Evolutionary conservation across 2,888 invertebrate genomes (phyloP).

Genomic region (Epicampocera succincta): DNA sequence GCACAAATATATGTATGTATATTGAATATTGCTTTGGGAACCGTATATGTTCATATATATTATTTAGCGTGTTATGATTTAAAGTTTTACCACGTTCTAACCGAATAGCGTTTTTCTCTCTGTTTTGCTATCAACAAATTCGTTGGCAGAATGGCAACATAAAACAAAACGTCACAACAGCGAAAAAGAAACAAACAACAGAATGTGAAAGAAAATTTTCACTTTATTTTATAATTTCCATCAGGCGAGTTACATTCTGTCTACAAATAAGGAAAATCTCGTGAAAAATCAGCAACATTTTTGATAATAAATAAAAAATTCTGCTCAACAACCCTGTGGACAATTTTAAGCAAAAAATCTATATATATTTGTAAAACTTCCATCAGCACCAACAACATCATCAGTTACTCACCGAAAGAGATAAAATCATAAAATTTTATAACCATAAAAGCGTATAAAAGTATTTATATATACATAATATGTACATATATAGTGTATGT

Average conservation of each 20-base stretch:
- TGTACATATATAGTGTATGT: neutral
- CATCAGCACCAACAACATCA: constrained; percentile 1
- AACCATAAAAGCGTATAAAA: constrained; percentile 31
- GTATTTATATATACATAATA: neutral
- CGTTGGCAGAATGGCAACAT: neutral
- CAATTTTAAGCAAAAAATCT: constrained; percentile 1
- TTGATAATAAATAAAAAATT: constrained; percentile 10
- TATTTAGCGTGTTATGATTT: too few relatives aligned
- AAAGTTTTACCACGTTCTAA: too few relatives aligned
- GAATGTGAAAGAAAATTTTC: constrained; percentile 40
- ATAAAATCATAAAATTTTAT: constrained; percentile 21
- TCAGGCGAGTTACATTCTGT: constrained; percentile 28
- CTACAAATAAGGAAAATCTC: neutral
- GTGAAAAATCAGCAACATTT: constrained; percentile 14
- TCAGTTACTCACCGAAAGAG: constrained; percentile 4
- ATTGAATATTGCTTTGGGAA: too few relatives aligned
- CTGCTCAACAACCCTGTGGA: neutral
- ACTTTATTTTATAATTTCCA: constrained; percentile 55
- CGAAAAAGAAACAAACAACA: constrained; percentile 35
- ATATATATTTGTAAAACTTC: constrained; percentile 31
- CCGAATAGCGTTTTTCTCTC: constrained; percentile 12
- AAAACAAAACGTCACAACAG: constrained; percentile 46
- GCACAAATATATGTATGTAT: too few relatives aligned
- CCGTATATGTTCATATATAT: too few relatives aligned
- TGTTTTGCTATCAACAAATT: too few relatives aligned